A percentile compares a stretch with the other conserved stretches of the same genome.
phyloP scores from a whole-genome alignment of 2,797 vertebrate genomes.

The Danio kyathit region DNA sequence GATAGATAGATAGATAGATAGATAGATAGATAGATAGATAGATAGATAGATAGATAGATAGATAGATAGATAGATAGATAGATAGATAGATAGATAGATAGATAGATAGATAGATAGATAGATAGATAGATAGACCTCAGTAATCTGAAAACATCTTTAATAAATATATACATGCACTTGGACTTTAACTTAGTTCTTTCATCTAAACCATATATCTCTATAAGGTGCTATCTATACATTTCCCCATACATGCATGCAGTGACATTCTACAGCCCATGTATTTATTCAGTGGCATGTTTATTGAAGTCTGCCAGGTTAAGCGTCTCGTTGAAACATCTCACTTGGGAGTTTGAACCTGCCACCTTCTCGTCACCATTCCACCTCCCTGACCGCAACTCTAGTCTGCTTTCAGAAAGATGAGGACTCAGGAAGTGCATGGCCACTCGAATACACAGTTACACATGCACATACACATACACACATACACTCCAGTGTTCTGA shows the following conservation, averaged over 20 bases:
- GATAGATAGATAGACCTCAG: too few relatives aligned
- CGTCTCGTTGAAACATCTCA: slow-evolving; percentile 79
- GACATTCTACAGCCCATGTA: slow-evolving; percentile 81
- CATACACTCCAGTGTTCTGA: slow-evolving; percentile 78
- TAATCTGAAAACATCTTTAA: too few relatives aligned
- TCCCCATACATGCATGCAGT: slow-evolving; percentile 55
- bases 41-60: too few relatives aligned
- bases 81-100: too few relatives aligned
- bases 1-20: too few relatives aligned
- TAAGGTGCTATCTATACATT: slow-evolving; percentile 23
- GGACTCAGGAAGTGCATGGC: slow-evolving; percentile 76
- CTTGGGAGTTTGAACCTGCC: slow-evolving; percentile 81
- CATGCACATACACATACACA: slow-evolving; percentile 4
- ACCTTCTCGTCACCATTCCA: slow-evolving; percentile 82
- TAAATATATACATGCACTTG: too few relatives aligned
- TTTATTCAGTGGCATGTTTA: slow-evolving; percentile 83
- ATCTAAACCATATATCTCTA: not conserved
- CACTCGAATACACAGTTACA: slow-evolving; percentile 66
- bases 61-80: too few relatives aligned
- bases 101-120: too few relatives aligned
- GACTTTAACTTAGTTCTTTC: too few relatives aligned
- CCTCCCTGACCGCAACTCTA: slow-evolving; percentile 82
- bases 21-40: too few relatives aligned
- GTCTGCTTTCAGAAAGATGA: slow-evolving; percentile 80
- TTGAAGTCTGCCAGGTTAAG: slow-evolving; percentile 82